Conservation (phyloP, 2,888 invertebrate species). For the Harmothoe impar region DNA sequence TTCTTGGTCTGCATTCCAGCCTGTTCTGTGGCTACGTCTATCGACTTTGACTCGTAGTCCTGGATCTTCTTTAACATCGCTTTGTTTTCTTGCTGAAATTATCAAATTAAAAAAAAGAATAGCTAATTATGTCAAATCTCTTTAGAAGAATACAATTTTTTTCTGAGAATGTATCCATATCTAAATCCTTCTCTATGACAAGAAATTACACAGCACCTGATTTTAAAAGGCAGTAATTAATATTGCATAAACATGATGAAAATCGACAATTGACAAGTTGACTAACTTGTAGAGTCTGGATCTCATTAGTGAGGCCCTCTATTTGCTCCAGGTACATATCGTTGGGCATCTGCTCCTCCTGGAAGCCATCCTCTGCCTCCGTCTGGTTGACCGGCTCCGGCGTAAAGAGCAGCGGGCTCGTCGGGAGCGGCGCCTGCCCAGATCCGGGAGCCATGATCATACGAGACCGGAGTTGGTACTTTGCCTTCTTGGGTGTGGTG, state of each 20-base stretch:
- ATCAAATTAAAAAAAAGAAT: no score
- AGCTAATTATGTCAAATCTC: no score
- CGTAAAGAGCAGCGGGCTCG: background rate
- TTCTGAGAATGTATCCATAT: no score
- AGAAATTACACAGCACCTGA: no score
- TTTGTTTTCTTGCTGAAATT: constrained; percentile 33
- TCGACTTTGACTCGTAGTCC: background rate
- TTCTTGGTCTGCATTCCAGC: background rate
- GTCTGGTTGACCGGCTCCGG: constrained; percentile 35
- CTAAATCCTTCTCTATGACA: no score
- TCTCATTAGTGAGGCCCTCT: constrained; percentile 75
- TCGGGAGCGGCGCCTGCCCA: background rate
- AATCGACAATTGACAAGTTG: background rate
- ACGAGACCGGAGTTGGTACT: constrained; percentile 73
- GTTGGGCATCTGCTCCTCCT: constrained; percentile 67
- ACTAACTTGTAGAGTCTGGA: background rate
- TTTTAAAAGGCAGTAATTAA: no score
- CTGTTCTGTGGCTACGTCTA: background rate
- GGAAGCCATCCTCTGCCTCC: constrained; percentile 70
- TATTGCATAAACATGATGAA: no score
- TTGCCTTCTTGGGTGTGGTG: constrained; percentile 77
- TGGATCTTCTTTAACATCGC: background rate
- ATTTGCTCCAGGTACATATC: constrained; percentile 71
- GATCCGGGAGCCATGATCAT: constrained; percentile 67
- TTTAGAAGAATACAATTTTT: no score